These are phyloP conservation scores for Sterrhoptilus dennistouni DNA, from an alignment of 2,113 vertebrate species.

Conservation along the genomic window DNA sequence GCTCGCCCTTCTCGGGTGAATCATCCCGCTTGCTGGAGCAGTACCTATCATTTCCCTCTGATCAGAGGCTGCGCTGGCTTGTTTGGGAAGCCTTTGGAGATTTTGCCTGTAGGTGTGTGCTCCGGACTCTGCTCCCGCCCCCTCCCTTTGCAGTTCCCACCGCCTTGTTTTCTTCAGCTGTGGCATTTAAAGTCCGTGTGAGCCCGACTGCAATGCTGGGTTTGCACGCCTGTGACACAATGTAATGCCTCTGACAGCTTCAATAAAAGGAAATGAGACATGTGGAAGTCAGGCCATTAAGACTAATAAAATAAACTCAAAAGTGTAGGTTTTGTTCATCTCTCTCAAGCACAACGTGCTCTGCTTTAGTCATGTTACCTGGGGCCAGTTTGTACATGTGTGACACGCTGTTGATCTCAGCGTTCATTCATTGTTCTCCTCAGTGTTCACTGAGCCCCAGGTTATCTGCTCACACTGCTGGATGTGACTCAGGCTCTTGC, in stretches of 20 bases:
- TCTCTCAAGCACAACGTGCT: neutral
- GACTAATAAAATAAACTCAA: conserved; percentile 35
- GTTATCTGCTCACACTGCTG: neutral
- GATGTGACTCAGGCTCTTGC: conserved; percentile 24
- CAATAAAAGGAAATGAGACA: conserved; percentile 40
- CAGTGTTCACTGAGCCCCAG: neutral
- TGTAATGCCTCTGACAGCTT: conserved; percentile 34
- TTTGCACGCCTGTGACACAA: neutral
- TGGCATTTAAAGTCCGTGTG: conserved; percentile 11
- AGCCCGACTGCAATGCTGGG: neutral
- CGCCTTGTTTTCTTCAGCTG: conserved; percentile 39
- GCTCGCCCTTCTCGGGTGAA: neutral
- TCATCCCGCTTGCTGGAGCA: neutral
- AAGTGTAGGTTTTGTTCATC: neutral
- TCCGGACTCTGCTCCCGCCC: neutral
- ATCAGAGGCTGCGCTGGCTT: neutral
- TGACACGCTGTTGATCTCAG: neutral
- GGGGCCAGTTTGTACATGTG: neutral
- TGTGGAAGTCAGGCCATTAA: conserved; percentile 1
- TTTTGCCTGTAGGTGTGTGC: neutral
- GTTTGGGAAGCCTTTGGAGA: neutral
- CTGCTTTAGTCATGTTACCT: neutral
- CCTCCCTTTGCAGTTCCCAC: neutral
- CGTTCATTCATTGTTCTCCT: neutral
- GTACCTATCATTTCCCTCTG: neutral